These are phyloP conservation scores for Tanypteryx hageni DNA, from an alignment of 2,888 invertebrate species.

Conservation along the genomic window DNA sequence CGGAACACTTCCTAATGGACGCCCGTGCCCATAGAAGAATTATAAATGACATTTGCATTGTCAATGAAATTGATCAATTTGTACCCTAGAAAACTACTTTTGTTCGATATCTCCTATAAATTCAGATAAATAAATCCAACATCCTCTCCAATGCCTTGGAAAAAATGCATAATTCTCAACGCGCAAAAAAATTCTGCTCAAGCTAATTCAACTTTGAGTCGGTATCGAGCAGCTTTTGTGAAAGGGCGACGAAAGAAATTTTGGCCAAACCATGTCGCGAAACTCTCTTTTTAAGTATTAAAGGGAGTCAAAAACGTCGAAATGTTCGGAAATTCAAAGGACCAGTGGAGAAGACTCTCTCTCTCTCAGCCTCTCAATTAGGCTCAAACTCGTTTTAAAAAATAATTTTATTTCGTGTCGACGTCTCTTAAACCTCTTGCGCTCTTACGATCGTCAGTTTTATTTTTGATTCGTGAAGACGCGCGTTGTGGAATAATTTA, in stretches of 20 bases:
- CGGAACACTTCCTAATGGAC: no score
- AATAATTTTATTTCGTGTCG: neutral
- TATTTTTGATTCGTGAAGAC: constrained; percentile 3
- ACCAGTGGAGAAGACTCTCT: neutral
- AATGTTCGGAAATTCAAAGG: neutral
- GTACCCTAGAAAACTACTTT: no score
- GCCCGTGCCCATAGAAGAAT: no score
- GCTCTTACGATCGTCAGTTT: neutral
- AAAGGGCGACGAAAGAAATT: neutral
- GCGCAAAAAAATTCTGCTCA: no score
- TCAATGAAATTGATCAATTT: no score
- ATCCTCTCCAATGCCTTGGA: no score
- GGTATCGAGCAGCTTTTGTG: neutral
- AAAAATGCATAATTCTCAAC: no score
- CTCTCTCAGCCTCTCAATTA: constrained; percentile 10
- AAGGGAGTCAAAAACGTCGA: neutral
- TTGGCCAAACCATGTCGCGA: neutral
- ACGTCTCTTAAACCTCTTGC: neutral
- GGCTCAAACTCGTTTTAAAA: neutral
- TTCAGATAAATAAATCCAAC: no score
- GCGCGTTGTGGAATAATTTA: neutral
- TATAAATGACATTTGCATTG: no score
- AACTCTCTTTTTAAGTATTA: neutral
- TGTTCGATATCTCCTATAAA: no score
- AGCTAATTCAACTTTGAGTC: neutral